Evolutionary conservation across 2,797 vertebrate genomes (phyloP).

Genomic region (Ptychadena robeensis): DNA sequence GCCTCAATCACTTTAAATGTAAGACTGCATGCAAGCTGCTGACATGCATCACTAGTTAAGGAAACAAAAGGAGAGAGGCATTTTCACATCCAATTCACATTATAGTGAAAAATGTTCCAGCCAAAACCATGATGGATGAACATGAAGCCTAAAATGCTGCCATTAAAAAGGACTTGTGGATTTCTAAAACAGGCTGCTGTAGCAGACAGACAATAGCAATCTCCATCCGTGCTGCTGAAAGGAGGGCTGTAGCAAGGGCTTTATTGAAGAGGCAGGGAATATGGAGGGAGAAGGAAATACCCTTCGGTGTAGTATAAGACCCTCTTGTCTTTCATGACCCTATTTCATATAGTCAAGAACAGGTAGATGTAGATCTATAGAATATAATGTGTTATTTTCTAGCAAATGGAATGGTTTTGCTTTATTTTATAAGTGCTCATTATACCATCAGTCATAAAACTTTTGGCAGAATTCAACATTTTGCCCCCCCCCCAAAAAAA

Average conservation of each 20-base stretch:
- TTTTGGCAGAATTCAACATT: too few species aligned
- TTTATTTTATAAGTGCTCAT: too few species aligned
- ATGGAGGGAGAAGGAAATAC: constrained; percentile 20
- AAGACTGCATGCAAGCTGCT: constrained; percentile 31
- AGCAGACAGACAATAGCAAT: constrained; percentile 33
- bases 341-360: too few species aligned
- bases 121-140: constrained; percentile 38
- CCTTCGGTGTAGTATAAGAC: background rate
- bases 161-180: constrained; percentile 37
- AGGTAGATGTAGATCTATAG: too few species aligned
- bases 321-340: too few species aligned
- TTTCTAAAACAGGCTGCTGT: constrained; percentile 14
- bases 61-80: constrained; percentile 56
- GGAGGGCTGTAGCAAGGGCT: background rate
- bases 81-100: constrained; percentile 61
- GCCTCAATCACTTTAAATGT: constrained; percentile 32
- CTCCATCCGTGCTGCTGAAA: constrained; percentile 11
- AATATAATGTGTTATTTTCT: too few species aligned
- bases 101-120: constrained; percentile 55
- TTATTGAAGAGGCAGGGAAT: background rate
- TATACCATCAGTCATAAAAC: too few species aligned
- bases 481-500: too few species aligned
- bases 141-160: constrained; percentile 43
- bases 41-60: constrained; percentile 24
- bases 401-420: too few species aligned